Evolutionary conservation across 2,797 vertebrate genomes (phyloP), one percentile per base, ranked within the genome.

Genomic region (Gouania willdenowi): DNA sequence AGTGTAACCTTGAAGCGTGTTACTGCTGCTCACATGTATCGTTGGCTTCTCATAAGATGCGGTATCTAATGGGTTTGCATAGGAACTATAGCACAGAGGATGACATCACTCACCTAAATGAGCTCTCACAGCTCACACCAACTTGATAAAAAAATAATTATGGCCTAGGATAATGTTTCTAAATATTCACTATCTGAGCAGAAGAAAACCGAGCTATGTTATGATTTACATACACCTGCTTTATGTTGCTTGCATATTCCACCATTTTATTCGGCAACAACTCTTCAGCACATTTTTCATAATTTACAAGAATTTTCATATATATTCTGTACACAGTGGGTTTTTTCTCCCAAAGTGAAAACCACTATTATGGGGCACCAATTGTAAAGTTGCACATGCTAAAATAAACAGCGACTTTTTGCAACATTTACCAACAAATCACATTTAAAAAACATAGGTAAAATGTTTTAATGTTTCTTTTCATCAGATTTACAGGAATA

Each of bases 1-100:
- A 32, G 57, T 42, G 65, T 72, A 76, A 85, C 82, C 85, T 85
- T 82, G 79, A 77, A 70, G 66, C 42, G 15, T 3, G 18, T 44
- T 52, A 64, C 63, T 42, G 59, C 47, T 58, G 26, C 64, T 66
- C 66, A 44, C 74, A 68, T 69, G 59, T 43, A 53, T 67, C 48
- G 65, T 31, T 51, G 45, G 51, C 40, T 50, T 59, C 63, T 65
- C 52, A 15, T 44, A 37, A n/a, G 16, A 32, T 36, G 56, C 17
- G 14, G 40, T 62, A 56, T 68, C 49, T 66, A 60, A 78, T 60
- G 47, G 66, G 26, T 68, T 63, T 62, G 51, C 53, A 58, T 70
- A 41, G 16, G 9, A n/a, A 49, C 27, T 8, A 14, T 5, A 37
- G 36, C 41, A 20, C 56, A 48, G 31, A 15, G 59, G 44, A 26